phyloP scores from a whole-genome alignment of 2,888 invertebrate species.

The Diogma glabrata region DNA sequence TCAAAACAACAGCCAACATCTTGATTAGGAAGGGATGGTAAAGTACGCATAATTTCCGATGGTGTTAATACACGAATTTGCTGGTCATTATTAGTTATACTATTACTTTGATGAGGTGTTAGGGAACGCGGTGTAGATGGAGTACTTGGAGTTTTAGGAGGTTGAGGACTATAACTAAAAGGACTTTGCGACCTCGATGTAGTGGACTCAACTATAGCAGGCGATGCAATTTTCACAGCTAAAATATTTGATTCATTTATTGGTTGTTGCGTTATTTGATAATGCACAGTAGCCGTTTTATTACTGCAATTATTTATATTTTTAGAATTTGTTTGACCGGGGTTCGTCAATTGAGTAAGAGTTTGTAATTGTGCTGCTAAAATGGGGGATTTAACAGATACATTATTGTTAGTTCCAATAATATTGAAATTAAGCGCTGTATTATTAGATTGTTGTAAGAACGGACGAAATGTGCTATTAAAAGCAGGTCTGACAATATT shows the following conservation, averaged over 20 bases:
- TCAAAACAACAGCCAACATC: conserved; percentile 17
- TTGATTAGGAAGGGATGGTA: conserved; percentile 53
- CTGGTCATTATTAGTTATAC: conserved; percentile 48
- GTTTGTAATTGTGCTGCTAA: conserved; percentile 17
- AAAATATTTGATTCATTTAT: conserved; percentile 6
- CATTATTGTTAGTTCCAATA: conserved; percentile 11
- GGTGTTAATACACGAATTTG: conserved; percentile 81
- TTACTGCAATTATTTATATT: neutral
- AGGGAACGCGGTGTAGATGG: conserved; percentile 9
- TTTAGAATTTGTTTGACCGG: neutral
- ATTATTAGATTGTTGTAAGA: conserved; percentile 6
- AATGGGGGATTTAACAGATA: conserved; percentile 14
- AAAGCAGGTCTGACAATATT: conserved; percentile 15
- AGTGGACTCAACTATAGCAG: neutral
- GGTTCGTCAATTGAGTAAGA: conserved; percentile 15
- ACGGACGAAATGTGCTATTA: conserved; percentile 4
- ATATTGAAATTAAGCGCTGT: conserved; percentile 16
- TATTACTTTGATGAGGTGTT: conserved; percentile 8
- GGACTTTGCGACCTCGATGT: conserved; percentile 10
- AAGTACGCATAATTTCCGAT: conserved; percentile 82
- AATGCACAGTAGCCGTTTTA: conserved; percentile 6
- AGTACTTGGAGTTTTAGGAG: conserved; percentile 13
- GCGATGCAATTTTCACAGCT: conserved; percentile 1
- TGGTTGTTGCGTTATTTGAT: neutral
- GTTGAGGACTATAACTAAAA: conserved; percentile 8